Percentiles rank a stretch among this genome's conserved stretches.
phyloP scores from a whole-genome alignment of 2,888 invertebrate genomes.

The Philhelius pedissequus region DNA sequence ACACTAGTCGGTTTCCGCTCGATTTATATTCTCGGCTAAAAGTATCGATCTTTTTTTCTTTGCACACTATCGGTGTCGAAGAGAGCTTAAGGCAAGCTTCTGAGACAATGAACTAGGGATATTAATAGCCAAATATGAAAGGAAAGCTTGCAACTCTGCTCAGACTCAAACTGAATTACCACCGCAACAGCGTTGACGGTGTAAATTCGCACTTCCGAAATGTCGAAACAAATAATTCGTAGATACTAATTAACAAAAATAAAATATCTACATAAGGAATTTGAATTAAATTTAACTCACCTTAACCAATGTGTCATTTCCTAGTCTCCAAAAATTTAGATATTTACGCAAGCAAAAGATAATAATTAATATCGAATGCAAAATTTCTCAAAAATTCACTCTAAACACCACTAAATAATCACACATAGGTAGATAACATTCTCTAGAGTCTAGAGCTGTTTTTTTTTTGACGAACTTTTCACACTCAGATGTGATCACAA shows the following conservation, averaged over 20 bases:
- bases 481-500: slow-evolving; percentile 24
- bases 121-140: too few relatives aligned
- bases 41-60: too few relatives aligned
- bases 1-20: too few relatives aligned
- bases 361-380: neutral
- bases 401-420: neutral
- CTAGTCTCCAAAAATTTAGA: neutral
- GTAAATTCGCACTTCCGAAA: neutral
- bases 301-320: slow-evolving; percentile 59
- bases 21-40: too few relatives aligned
- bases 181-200: too few relatives aligned
- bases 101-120: too few relatives aligned
- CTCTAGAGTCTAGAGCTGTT: neutral
- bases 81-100: too few relatives aligned
- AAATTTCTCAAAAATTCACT: neutral
- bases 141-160: too few relatives aligned
- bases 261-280: neutral
- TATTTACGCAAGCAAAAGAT: neutral
- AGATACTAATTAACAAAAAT: neutral
- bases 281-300: slow-evolving; percentile 40
- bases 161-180: too few relatives aligned
- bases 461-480: slow-evolving; percentile 9
- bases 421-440: neutral
- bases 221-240: too few relatives aligned
- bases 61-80: too few relatives aligned